These are phyloP conservation scores for Ahaetulla prasina DNA, from an alignment of 2,113 vertebrate genomes.

Conservation along the genomic window DNA sequence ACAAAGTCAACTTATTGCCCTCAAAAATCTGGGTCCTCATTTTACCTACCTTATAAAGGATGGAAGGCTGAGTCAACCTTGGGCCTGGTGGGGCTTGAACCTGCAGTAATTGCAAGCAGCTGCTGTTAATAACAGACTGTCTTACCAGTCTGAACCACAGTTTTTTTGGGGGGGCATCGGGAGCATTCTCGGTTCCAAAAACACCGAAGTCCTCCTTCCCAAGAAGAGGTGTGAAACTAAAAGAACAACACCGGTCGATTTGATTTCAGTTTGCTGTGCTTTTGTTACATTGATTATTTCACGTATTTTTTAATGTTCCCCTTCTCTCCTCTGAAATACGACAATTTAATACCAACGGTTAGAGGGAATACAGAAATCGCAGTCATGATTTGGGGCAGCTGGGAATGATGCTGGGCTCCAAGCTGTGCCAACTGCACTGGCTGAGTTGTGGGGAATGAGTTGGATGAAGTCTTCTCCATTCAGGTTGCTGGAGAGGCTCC, in stretches of 20 bases:
- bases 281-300: neutral
- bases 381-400: neutral
- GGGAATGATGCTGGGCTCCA: neutral
- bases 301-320: neutral
- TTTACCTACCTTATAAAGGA: too few species aligned
- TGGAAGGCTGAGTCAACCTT: too few species aligned
- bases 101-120: too few species aligned
- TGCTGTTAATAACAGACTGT: too few species aligned
- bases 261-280: too few species aligned
- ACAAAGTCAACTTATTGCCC: too few species aligned
- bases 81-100: too few species aligned
- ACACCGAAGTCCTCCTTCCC: neutral
- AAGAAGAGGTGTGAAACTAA: neutral
- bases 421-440: neutral
- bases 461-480: neutral
- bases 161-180: too few species aligned
- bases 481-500: neutral
- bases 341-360: neutral
- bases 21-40: too few species aligned
- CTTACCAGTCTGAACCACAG: too few species aligned
- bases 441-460: neutral
- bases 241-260: neutral
- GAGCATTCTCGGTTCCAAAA: neutral
- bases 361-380: neutral
- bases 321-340: neutral